Evolutionary conservation across 2,113 vertebrate species (phyloP).

Genomic region (Empidonax traillii): DNA sequence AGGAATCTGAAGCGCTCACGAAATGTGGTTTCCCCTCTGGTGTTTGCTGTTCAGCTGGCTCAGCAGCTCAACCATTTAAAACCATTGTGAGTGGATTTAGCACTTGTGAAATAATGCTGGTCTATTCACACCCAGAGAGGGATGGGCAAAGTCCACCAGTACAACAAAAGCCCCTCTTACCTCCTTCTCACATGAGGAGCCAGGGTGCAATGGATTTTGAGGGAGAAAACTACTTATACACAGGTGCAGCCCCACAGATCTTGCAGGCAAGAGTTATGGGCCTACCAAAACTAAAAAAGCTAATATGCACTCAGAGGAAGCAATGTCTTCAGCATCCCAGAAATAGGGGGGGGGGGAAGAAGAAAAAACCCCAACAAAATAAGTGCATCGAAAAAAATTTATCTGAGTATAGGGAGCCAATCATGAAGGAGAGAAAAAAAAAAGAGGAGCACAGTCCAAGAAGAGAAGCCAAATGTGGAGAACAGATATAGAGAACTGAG

Average conservation of each 20-base stretch:
- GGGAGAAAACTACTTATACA: not conserved
- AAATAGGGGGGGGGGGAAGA: not conserved
- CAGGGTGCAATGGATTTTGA: not conserved
- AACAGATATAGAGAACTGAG: not conserved
- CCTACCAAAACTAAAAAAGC: not conserved
- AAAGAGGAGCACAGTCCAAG: not conserved
- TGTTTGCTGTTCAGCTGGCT: conserved; percentile 68
- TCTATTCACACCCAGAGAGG: conserved; percentile 20
- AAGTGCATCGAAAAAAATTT: not conserved
- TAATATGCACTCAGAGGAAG: not conserved
- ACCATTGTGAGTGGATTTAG: conserved; percentile 56
- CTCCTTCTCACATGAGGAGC: not conserved
- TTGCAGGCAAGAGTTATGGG: not conserved
- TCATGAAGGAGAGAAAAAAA: not conserved
- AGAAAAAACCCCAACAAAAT: not conserved
- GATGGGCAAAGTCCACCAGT: conserved; percentile 31
- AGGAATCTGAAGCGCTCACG: conserved; percentile 46
- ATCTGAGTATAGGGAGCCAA: not conserved
- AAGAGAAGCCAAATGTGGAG: not conserved
- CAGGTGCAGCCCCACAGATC: not conserved
- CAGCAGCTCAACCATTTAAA: conserved; percentile 57
- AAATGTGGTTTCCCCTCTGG: conserved; percentile 63
- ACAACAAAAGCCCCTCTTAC: not conserved
- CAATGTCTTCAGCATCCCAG: not conserved
- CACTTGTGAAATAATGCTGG: conserved; percentile 55